Percentiles rank a stretch among this genome's conserved stretches.
Conservation (phyloP, 2,113 vertebrate species). For the Lonchura striata region DNA sequence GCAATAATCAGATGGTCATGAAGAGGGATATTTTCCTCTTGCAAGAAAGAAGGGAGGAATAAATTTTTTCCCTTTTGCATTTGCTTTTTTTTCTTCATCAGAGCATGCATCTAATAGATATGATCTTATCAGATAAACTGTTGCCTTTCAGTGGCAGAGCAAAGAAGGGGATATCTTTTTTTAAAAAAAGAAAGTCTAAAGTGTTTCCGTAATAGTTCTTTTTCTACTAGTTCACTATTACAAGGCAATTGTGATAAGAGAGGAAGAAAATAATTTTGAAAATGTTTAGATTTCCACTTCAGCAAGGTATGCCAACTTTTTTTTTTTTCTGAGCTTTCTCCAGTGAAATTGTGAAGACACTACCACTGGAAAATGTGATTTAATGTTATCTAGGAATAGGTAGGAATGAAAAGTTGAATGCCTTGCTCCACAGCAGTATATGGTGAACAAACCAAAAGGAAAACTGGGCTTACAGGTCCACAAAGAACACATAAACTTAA, state of each 20-base stretch:
- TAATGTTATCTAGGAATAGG: not conserved
- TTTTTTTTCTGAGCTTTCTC: not conserved
- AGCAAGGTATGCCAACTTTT: not conserved
- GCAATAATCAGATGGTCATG: not conserved
- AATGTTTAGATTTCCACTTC: not conserved
- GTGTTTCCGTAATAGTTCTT: not conserved
- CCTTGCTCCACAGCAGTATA: not conserved
- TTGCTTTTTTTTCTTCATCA: not conserved
- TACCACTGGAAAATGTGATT: fast-evolving
- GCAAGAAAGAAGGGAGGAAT: not conserved
- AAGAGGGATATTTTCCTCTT: not conserved
- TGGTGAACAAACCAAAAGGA: not conserved
- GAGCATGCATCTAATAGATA: not conserved
- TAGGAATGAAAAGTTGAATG: not conserved
- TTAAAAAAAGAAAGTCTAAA: fast-evolving
- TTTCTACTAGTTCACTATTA: not conserved
- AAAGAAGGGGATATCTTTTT: not conserved
- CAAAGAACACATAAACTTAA: not conserved
- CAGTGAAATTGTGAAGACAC: not conserved
- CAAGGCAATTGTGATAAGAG: not conserved
- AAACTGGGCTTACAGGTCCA: not conserved
- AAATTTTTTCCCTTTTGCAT: not conserved
- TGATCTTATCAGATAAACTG: not conserved
- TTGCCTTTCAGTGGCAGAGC: not conserved
- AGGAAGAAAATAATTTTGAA: not conserved